phyloP scores from a whole-genome alignment of 2,797 vertebrate species.

The Cossypha niveicapilla region DNA sequence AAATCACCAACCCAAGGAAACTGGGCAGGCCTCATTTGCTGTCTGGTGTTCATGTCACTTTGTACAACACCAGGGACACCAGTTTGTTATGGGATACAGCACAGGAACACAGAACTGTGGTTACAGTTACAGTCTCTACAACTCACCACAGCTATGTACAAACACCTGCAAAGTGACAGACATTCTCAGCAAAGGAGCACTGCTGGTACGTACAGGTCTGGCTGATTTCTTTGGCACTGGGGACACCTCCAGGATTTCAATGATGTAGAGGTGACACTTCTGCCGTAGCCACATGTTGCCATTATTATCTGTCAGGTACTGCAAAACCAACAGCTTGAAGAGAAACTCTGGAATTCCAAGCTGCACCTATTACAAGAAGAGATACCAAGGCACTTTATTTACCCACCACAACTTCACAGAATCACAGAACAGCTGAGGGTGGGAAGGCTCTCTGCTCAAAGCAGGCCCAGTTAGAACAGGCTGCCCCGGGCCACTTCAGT shows the following conservation, averaged over 20 bases:
- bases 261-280: constrained; percentile 83
- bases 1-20: neutral
- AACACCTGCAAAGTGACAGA: neutral
- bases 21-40: neutral
- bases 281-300: constrained; percentile 90
- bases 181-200: neutral
- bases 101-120: neutral
- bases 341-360: constrained; percentile 88
- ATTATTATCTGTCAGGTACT: constrained; percentile 83
- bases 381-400: neutral
- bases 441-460: neutral
- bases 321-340: constrained; percentile 90
- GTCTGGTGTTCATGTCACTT: neutral
- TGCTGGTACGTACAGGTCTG: constrained; percentile 37
- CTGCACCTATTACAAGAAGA: constrained; percentile 76
- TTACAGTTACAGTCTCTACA: neutral
- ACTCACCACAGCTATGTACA: fast-evolving
- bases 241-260: constrained; percentile 83
- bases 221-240: constrained; percentile 36
- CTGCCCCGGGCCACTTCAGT: neutral
- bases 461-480: neutral
- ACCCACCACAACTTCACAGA: neutral
- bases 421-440: neutral
- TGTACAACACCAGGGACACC: neutral
- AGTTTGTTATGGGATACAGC: neutral